These are phyloP conservation scores for Alectura lathami DNA, from an alignment of 2,113 vertebrate genomes.

Conservation along the genomic window DNA sequence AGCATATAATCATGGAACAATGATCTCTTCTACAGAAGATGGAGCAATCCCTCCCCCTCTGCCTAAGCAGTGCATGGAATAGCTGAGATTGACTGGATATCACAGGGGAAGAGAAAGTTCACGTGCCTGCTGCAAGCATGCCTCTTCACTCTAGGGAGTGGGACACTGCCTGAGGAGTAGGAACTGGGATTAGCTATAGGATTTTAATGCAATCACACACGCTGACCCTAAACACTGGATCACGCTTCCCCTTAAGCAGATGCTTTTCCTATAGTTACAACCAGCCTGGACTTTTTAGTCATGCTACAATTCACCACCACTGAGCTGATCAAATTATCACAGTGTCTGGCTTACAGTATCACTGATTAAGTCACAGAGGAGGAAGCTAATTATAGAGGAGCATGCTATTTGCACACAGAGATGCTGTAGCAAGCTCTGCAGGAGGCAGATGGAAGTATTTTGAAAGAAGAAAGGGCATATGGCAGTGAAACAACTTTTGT, in stretches of 20 bases:
- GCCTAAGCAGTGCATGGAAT: not conserved
- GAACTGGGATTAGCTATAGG: not conserved
- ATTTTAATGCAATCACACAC: not conserved
- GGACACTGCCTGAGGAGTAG: not conserved
- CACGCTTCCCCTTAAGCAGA: slow-evolving; percentile 8
- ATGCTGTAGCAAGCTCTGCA: slow-evolving; percentile 50
- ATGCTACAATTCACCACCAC: slow-evolving; percentile 45
- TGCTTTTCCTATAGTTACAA: slow-evolving; percentile 5
- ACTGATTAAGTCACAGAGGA: slow-evolving; percentile 68
- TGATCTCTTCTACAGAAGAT: not conserved
- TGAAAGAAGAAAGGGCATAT: slow-evolving; percentile 16
- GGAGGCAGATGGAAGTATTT: slow-evolving; percentile 52
- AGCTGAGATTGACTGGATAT: not conserved
- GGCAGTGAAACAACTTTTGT: not conserved
- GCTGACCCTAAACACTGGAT: not conserved
- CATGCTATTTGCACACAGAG: slow-evolving; percentile 52
- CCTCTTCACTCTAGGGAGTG: not conserved
- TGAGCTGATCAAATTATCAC: slow-evolving; percentile 65
- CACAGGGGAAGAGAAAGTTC: not conserved
- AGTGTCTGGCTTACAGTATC: slow-evolving; percentile 68
- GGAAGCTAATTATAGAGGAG: slow-evolving; percentile 65
- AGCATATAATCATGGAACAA: not conserved
- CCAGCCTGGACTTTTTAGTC: slow-evolving; percentile 28
- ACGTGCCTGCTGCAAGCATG: rapidly evolving
- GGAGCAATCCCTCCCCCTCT: not conserved